Conservation (phyloP, 2,797 vertebrate genomes). For the Capromys pilorides region DNA sequence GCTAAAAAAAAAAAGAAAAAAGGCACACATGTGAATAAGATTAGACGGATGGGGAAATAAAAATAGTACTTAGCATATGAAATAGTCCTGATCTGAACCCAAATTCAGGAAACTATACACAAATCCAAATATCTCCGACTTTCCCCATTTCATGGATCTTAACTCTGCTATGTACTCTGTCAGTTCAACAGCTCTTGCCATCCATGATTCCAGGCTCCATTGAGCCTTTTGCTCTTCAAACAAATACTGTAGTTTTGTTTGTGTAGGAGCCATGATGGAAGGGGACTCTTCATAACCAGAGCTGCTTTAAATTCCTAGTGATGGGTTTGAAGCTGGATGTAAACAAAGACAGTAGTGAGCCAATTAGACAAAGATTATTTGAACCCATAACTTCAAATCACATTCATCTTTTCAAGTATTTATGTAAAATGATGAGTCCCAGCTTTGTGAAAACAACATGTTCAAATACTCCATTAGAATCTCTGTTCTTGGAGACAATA, state of each 20-base stretch:
- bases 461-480: neutral
- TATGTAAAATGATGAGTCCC: neutral
- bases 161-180: neutral
- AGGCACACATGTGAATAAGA: neutral
- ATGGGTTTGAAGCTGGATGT: neutral
- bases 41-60: neutral
- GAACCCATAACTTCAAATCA: neutral
- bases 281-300: neutral
- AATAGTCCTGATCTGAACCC: neutral
- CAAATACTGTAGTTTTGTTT: neutral
- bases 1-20: too few relatives aligned
- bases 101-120: neutral
- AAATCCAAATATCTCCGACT: neutral
- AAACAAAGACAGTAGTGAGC: neutral
- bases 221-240: neutral
- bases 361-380: neutral
- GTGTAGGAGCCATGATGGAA: neutral
- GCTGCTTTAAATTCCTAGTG: neutral
- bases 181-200: neutral
- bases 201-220: neutral
- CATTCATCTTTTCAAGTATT: neutral
- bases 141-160: neutral
- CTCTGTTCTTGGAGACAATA: neutral
- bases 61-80: neutral
- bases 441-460: neutral